Evolutionary conservation across 2,888 invertebrate species (phyloP).

Genomic region (Brachycybe producta): DNA sequence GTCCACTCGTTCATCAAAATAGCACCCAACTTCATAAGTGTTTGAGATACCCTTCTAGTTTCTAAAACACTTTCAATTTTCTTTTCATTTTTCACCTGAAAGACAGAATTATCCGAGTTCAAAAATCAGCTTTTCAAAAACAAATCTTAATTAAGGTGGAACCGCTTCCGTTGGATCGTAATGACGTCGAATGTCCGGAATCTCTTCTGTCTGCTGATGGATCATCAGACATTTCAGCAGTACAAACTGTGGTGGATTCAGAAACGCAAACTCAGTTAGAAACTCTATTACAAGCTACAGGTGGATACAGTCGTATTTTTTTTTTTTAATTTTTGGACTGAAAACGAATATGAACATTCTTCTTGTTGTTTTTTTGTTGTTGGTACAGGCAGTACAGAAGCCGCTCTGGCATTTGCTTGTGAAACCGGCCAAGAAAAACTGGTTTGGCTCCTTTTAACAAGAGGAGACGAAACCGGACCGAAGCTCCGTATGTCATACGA

Average conservation of each 20-base stretch:
- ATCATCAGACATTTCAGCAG: conserved; percentile 34
- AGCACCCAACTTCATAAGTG: no score
- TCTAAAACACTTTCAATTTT: no score
- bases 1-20: no score
- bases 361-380: background rate
- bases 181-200: conserved; percentile 49
- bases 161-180: conserved; percentile 54
- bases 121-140: no score
- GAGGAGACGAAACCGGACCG: conserved; percentile 74
- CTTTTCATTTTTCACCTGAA: no score
- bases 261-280: conserved; percentile 83
- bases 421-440: conserved; percentile 97
- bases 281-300: conserved; percentile 86
- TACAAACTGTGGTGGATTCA: conserved; percentile 42
- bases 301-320: conserved; percentile 31
- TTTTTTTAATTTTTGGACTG: no score
- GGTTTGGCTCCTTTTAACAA: conserved; percentile 75
- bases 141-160: conserved; percentile 47
- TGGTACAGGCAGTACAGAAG: conserved; percentile 90
- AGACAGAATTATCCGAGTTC: no score
- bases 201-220: conserved; percentile 46
- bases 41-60: no score
- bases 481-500: background rate
- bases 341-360: no score
- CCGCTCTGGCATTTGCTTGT: conserved; percentile 92